These are phyloP conservation scores for Aegypius monachus DNA, from an alignment of 2,113 vertebrate species.

Conservation along the genomic window DNA sequence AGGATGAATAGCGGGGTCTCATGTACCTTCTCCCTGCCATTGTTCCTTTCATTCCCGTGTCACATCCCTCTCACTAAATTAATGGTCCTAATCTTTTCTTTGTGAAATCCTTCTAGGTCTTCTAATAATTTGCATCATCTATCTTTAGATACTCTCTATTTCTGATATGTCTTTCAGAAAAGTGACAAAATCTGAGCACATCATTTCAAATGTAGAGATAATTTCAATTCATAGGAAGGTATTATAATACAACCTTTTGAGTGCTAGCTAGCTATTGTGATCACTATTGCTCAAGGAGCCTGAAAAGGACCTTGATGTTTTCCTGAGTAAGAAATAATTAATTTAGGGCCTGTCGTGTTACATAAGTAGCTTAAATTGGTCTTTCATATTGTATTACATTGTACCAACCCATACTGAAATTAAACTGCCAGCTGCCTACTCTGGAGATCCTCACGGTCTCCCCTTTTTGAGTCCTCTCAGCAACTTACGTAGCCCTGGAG, in stretches of 20 bases:
- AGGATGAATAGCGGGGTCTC: neutral
- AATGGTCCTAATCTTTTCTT: neutral
- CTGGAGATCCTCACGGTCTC: neutral
- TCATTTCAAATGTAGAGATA: neutral
- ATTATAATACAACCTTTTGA: neutral
- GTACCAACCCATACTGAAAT: neutral
- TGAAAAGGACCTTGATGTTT: constrained; percentile 35
- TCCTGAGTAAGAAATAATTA: constrained; percentile 33
- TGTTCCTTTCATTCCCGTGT: constrained; percentile 27
- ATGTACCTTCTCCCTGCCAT: neutral
- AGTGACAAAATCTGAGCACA: constrained; percentile 14
- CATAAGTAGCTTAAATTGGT: constrained; percentile 30
- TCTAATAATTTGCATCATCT: constrained; percentile 23
- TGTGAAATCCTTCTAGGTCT: neutral
- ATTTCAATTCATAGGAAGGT: neutral
- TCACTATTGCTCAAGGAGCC: neutral
- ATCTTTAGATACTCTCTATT: constrained; percentile 29
- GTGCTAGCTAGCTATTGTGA: neutral
- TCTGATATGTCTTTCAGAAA: neutral
- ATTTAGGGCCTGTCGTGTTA: constrained; percentile 26
- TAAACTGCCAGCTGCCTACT: neutral
- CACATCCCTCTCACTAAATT: constrained; percentile 13
- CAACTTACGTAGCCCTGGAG: neutral
- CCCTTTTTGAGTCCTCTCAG: neutral
- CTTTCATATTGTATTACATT: constrained; percentile 43